These are phyloP conservation scores for Carposina sasakii DNA, from an alignment of 1,140 invertebrate species.

Conservation along the genomic window DNA sequence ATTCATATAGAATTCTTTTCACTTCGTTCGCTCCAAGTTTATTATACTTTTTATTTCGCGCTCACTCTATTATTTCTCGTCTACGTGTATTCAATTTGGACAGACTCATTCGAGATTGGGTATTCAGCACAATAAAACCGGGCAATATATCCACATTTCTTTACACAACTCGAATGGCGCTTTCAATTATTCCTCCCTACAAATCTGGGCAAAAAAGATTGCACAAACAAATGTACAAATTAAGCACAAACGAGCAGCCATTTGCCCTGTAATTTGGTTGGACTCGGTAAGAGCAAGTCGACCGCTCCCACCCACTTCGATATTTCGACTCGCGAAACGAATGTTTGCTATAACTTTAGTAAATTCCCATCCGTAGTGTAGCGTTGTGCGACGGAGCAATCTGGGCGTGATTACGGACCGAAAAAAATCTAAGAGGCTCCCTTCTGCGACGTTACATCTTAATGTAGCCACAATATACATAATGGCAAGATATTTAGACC, in stretches of 20 bases:
- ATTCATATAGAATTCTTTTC: constrained; percentile 33
- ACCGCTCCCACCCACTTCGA: constrained; percentile 31
- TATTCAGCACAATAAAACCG: no score
- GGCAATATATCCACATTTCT: no score
- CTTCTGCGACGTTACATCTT: constrained; percentile 63
- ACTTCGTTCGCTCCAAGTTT: constrained; percentile 19
- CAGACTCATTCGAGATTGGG: no score
- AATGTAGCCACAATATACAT: constrained; percentile 71
- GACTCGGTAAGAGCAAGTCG: constrained; percentile 38
- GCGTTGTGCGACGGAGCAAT: constrained; percentile 61
- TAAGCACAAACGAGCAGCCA: constrained; percentile 42
- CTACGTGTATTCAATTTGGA: no score
- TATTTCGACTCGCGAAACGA: constrained; percentile 48
- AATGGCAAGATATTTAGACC: constrained; percentile 71
- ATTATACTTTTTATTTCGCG: constrained; percentile 15
- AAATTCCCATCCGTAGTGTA: constrained; percentile 48
- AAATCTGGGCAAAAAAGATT: constrained; percentile 37
- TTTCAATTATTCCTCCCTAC: constrained; percentile 33
- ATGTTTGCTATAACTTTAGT: constrained; percentile 57
- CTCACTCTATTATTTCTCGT: no score
- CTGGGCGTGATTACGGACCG: constrained; percentile 56
- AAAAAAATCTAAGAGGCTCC: constrained; percentile 63
- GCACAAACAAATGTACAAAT: constrained; percentile 43
- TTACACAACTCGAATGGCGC: constrained; percentile 31
- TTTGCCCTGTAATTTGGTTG: constrained; percentile 43